Evolutionary conservation across 2,888 invertebrate genomes (phyloP).

Genomic region (Caradrina clavipalpis): DNA sequence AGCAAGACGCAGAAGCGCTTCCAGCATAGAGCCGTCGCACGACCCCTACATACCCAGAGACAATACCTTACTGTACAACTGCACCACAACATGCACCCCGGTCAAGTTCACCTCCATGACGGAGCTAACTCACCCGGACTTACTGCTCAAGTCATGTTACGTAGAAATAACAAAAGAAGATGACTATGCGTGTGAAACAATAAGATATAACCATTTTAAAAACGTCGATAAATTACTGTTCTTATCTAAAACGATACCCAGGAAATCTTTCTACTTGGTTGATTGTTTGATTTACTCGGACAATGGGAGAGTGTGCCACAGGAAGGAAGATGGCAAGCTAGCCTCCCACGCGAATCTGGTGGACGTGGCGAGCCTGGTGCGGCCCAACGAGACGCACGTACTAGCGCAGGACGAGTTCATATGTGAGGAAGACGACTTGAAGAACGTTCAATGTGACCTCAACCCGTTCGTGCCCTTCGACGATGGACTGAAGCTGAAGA

Average conservation of each 20-base stretch:
- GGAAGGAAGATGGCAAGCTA: slow-evolving; percentile 73
- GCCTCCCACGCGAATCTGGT: slow-evolving; percentile 78
- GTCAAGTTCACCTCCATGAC: slow-evolving; percentile 75
- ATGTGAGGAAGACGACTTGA: slow-evolving; percentile 78
- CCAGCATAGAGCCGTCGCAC: slow-evolving; percentile 73
- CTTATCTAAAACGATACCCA: slow-evolving; percentile 73
- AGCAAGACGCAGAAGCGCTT: slow-evolving; percentile 65
- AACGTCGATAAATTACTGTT: slow-evolving; percentile 83
- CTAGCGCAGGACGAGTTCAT: slow-evolving; percentile 85
- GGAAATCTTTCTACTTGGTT: slow-evolving; percentile 80
- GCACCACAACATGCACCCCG: slow-evolving; percentile 75
- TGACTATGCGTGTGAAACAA: slow-evolving; percentile 74
- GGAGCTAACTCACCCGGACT: slow-evolving; percentile 73
- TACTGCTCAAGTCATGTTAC: slow-evolving; percentile 76
- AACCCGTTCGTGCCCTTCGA: slow-evolving; percentile 78
- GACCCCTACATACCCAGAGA: slow-evolving; percentile 83
- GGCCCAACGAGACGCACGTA: slow-evolving; percentile 77
- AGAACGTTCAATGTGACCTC: slow-evolving; percentile 78
- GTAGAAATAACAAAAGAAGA: slow-evolving; percentile 55
- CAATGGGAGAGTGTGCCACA: slow-evolving; percentile 82
- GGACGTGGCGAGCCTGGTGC: slow-evolving; percentile 78
- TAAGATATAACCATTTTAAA: slow-evolving; percentile 81
- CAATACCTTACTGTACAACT: slow-evolving; percentile 76
- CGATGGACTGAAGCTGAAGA: slow-evolving; percentile 73
- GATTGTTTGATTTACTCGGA: slow-evolving; percentile 84